Evolutionary conservation across 2,888 invertebrate species (phyloP).

Genomic region (Tipula vernalis): DNA sequence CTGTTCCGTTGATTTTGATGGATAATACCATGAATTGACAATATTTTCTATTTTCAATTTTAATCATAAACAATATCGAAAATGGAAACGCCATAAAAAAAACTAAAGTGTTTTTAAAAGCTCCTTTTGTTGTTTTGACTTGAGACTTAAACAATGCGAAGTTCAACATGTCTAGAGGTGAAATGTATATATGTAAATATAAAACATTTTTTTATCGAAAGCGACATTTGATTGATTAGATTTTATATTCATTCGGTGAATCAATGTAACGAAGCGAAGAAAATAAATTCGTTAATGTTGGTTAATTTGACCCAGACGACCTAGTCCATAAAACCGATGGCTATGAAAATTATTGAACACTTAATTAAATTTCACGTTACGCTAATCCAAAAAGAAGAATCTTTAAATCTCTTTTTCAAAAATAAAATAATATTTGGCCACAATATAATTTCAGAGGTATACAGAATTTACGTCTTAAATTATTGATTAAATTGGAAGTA

Average conservation of each 20-base stretch:
- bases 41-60: background rate
- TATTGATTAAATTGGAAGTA: no score
- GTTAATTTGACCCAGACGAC: background rate
- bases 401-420: no score
- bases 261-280: background rate
- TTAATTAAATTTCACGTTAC: no score
- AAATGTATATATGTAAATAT: background rate
- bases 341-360: no score
- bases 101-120: background rate
- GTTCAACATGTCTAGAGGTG: background rate
- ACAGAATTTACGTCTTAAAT: no score
- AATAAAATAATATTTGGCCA: no score
- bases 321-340: background rate
- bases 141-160: background rate
- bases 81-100: background rate
- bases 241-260: background rate
- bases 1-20: background rate
- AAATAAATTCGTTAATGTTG: background rate
- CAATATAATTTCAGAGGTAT: no score
- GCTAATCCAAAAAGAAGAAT: no score
- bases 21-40: background rate
- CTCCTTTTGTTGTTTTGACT: background rate
- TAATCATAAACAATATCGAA: background rate
- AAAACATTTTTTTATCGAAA: background rate
- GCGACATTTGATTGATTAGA: background rate